phyloP scores from a whole-genome alignment of 2,113 vertebrate genomes.

The Clupea harengus region DNA sequence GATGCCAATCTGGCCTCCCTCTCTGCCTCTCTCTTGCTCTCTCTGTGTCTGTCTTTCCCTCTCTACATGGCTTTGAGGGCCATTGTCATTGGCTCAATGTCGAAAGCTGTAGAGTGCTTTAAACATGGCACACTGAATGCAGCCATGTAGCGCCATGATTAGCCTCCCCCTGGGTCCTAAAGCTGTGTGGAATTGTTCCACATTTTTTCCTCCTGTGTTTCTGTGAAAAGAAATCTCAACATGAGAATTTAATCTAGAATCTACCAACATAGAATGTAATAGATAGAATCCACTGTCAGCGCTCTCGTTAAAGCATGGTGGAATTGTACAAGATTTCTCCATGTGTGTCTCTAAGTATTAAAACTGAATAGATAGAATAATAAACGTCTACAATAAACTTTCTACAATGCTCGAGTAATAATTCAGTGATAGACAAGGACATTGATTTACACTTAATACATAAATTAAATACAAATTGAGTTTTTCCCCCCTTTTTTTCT shows the following conservation, averaged over 20 bases:
- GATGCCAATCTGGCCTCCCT: background rate
- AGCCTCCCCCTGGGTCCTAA: constrained; percentile 31
- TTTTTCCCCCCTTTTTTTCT: background rate
- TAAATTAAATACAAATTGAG: background rate
- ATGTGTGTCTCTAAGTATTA: background rate
- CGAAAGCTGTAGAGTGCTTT: constrained; percentile 31
- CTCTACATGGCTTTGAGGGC: constrained; percentile 20
- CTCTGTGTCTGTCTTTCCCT: constrained; percentile 6
- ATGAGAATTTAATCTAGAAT: background rate
- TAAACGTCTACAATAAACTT: no score
- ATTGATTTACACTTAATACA: background rate
- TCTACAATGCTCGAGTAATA: no score
- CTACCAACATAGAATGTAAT: background rate
- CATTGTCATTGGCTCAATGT: constrained; percentile 50
- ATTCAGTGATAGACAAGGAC: background rate
- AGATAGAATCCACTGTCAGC: background rate
- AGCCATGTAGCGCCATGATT: constrained; percentile 4
- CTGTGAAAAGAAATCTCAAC: constrained; percentile 1
- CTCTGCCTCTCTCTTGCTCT: background rate
- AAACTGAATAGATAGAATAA: background rate
- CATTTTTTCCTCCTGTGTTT: background rate
- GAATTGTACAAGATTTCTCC: background rate
- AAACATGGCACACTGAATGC: constrained; percentile 34
- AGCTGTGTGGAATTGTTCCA: constrained; percentile 34
- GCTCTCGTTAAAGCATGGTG: background rate